Evolutionary conservation across 2,888 invertebrate genomes (phyloP), one percentile per base, ranked within the genome.

Genomic region (Notodonta dromedarius): DNA sequence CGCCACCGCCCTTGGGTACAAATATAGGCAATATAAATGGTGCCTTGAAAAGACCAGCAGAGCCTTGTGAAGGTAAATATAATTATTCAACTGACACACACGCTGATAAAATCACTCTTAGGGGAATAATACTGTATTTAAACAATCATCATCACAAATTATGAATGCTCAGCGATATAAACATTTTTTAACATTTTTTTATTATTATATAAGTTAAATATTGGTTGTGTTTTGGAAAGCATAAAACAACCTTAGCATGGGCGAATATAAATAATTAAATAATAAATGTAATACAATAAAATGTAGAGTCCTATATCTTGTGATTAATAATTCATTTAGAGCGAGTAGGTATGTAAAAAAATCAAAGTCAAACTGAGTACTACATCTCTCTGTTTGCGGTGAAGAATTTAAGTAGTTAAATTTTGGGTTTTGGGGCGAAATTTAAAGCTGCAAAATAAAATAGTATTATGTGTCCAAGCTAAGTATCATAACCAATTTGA

Each of bases 1-100:
- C 91, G 9, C 91, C 91, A 4, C 91, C 91, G 0, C 80, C 84
- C 16, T 57, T 88, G 35, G 78, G 78, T 7, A 56, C 64, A 55
- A 72, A 70, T 14, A 73, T 67, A 46, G 7, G 32, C 12, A 60
- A 7, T 24, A 24, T 24, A 63, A 81, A 63, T 69, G 71, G 70
- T 50, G 59, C 65, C 5, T n/a, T 71, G 0, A 88, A 87, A 71
- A 74, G 86, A 52, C 13, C 73, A 59, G 61, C 66, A 35, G 78
- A 74, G 44, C 59, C 65, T 9, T 51, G 57, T 58, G 81, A 80
- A 74, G 87, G 87, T 86, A 78, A 78, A 67, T 64, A 56, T 63
- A 39, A 62, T 51, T 32, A 56, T 32, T 48, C 62, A 61, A 54
- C 44, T 57, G n/a, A n/a, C n/a, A n/a, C n/a, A n/a, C n/a, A n/a